These are phyloP conservation scores for Halictus quadricinctus DNA, from an alignment of 2,888 invertebrate species.

Conservation along the genomic window DNA sequence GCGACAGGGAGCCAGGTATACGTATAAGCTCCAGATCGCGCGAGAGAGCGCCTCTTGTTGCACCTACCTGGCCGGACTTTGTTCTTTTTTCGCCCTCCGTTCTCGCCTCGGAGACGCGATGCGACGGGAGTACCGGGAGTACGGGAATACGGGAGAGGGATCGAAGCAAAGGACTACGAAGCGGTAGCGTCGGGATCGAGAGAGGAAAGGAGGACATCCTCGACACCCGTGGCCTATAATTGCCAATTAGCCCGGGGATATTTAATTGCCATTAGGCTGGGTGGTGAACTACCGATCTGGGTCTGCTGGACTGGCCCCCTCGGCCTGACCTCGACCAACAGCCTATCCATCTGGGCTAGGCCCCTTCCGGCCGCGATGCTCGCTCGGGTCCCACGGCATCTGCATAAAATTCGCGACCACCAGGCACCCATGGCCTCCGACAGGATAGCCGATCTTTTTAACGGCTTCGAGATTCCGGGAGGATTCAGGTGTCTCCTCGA, in stretches of 20 bases:
- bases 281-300: constrained; percentile 68
- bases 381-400: constrained; percentile 72
- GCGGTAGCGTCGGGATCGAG: constrained; percentile 14
- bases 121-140: constrained; percentile 23
- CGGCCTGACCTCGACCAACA: constrained; percentile 43
- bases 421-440: constrained; percentile 46
- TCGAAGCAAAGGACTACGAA: constrained; percentile 2
- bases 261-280: constrained; percentile 81
- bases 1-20: constrained; percentile 60
- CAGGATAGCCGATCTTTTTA: constrained; percentile 67
- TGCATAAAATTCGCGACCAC: constrained; percentile 76
- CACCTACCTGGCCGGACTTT: constrained; percentile 59
- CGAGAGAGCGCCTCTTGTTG: constrained; percentile 61
- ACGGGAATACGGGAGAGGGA: constrained; percentile 18
- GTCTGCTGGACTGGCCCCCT: constrained; percentile 38
- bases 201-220: constrained; percentile 56
- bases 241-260: constrained; percentile 82
- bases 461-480: constrained; percentile 65
- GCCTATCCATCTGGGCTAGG: constrained; percentile 15
- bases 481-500: constrained; percentile 73
- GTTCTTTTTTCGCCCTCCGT: constrained; percentile 35
- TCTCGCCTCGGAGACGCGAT: constrained; percentile 26
- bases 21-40: constrained; percentile 58
- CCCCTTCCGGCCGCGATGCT: constrained; percentile 65
- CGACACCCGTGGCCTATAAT: constrained; percentile 79